phyloP scores from a whole-genome alignment of 1,140 invertebrate species.

The Drosophila pseudoobscura region DNA sequence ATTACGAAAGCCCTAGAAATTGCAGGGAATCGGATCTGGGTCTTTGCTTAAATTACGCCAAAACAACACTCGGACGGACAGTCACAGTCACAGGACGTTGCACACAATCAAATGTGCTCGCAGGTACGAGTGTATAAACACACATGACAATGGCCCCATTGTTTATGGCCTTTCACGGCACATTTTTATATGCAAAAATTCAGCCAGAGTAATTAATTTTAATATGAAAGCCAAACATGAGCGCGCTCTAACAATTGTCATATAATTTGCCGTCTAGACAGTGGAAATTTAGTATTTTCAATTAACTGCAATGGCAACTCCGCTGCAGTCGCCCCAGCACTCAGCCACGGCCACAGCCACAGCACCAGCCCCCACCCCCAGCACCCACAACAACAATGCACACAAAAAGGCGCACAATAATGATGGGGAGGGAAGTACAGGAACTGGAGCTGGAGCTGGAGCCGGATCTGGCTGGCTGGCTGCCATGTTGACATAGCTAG shows the following conservation, averaged over 20 bases:
- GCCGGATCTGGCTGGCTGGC: slow-evolving; percentile 23
- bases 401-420: slow-evolving; percentile 73
- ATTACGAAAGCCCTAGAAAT: slow-evolving; percentile 18
- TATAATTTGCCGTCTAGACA: slow-evolving; percentile 83
- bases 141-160: slow-evolving; percentile 37
- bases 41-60: slow-evolving; percentile 8
- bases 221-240: slow-evolving; percentile 80
- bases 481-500: slow-evolving; percentile 71
- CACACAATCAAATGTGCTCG: not conserved
- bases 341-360: too few species aligned
- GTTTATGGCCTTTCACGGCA: slow-evolving; percentile 36
- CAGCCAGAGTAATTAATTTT: slow-evolving; percentile 77
- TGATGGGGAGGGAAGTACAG: slow-evolving; percentile 13
- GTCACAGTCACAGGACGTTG: too few species aligned
- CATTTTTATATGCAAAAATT: slow-evolving; percentile 64
- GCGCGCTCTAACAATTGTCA: slow-evolving; percentile 80
- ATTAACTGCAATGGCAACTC: slow-evolving; percentile 78
- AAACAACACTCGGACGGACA: slow-evolving; percentile 11
- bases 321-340: slow-evolving; percentile 14
- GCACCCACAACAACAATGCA: slow-evolving; percentile 63
- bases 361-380: not conserved
- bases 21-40: slow-evolving; percentile 1
- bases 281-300: slow-evolving; percentile 83
- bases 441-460: slow-evolving; percentile 11
- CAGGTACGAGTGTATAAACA: slow-evolving; percentile 6